A percentile compares a stretch with the other conserved stretches of the same genome.
phyloP scores from a whole-genome alignment of 2,797 vertebrate species.

The Gymnocypris eckloni region DNA sequence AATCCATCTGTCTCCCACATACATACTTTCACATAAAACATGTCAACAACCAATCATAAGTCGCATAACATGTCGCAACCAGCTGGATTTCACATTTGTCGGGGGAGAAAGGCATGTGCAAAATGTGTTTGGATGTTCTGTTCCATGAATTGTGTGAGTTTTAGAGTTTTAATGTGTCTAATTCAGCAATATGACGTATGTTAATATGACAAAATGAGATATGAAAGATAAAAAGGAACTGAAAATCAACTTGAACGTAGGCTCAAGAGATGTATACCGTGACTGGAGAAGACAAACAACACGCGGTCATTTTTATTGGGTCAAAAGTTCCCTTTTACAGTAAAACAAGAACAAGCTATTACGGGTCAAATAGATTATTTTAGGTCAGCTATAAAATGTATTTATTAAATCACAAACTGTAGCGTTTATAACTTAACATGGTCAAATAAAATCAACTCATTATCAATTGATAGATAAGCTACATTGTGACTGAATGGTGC shows the following conservation, averaged over 20 bases:
- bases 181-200: neutral
- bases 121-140: neutral
- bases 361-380: neutral
- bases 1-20: conserved; percentile 18
- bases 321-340: conserved; percentile 31
- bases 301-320: neutral
- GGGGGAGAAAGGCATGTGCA: neutral
- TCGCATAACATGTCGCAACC: neutral
- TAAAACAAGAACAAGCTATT: neutral
- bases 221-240: conserved; percentile 47
- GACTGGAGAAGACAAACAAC: neutral
- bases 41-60: neutral
- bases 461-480: neutral
- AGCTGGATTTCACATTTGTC: neutral
- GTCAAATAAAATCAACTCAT: neutral
- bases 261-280: neutral
- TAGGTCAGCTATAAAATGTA: neutral
- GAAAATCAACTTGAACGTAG: conserved; percentile 24
- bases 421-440: neutral
- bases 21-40: conserved; percentile 1
- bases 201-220: conserved; percentile 29
- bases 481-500: neutral
- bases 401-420: neutral
- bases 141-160: neutral
- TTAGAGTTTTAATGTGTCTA: neutral